phyloP scores from a whole-genome alignment of 1,140 invertebrate genomes.

The Orius insidiosus region DNA sequence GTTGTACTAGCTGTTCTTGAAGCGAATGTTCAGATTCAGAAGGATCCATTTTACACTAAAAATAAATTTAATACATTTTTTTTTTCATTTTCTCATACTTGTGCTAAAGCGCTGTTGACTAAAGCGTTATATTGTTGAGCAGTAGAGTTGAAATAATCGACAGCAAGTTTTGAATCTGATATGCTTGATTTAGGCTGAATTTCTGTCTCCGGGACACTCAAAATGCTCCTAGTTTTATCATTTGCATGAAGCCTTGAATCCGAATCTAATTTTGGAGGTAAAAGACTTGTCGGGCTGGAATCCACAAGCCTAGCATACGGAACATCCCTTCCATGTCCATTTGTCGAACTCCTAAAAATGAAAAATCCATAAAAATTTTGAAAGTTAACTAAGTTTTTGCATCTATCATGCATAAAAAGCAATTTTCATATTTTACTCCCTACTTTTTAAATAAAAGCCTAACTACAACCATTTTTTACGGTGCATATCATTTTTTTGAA shows the following conservation, averaged over 20 bases:
- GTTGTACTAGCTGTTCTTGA: conserved; percentile 33
- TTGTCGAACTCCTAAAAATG: conserved; percentile 12
- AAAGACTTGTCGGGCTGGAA: conserved; percentile 31
- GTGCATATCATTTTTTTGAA: no score
- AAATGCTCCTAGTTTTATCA: conserved; percentile 41
- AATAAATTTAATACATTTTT: conserved; percentile 8
- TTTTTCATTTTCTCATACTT: conserved; percentile 4
- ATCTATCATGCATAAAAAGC: neutral
- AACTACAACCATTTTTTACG: neutral
- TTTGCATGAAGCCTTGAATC: conserved; percentile 53
- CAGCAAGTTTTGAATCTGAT: conserved; percentile 64
- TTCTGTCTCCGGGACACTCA: conserved; percentile 34
- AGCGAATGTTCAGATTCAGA: conserved; percentile 21
- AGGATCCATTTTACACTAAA: conserved; percentile 14
- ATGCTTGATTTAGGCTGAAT: conserved; percentile 44
- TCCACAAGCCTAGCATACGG: conserved; percentile 63
- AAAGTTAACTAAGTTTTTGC: no score
- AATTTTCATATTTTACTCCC: neutral
- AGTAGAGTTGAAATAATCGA: conserved; percentile 40
- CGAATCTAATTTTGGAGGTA: conserved; percentile 48
- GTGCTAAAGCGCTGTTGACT: conserved; percentile 16
- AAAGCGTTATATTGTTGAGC: conserved; percentile 23
- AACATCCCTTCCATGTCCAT: conserved; percentile 38
- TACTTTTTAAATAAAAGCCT: neutral
- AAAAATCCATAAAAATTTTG: no score